These are phyloP conservation scores for Ibycter americanus DNA, from an alignment of 2,797 vertebrate genomes.

Conservation along the genomic window DNA sequence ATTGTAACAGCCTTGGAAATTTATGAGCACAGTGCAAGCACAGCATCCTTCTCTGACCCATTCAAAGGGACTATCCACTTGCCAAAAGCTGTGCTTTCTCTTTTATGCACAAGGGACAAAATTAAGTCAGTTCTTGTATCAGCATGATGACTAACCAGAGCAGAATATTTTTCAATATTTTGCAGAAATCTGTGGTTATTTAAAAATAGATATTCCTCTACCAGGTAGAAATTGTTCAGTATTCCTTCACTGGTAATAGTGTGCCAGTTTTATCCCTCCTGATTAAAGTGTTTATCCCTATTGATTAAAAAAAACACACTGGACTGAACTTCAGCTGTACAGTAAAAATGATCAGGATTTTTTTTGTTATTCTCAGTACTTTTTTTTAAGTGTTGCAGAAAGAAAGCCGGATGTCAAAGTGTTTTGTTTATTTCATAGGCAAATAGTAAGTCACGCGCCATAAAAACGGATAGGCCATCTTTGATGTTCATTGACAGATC, in stretches of 20 bases:
- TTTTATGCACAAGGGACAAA: not conserved
- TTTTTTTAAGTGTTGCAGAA: not conserved
- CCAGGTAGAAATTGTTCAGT: not conserved
- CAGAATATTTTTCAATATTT: not conserved
- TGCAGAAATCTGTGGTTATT: not conserved
- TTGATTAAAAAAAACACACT: not conserved
- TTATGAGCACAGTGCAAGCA: not conserved
- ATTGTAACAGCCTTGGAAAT: not conserved
- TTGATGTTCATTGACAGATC: not conserved
- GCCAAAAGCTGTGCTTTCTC: not conserved
- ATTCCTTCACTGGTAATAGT: not conserved
- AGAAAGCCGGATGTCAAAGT: not conserved
- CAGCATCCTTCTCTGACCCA: not conserved
- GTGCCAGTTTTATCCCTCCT: not conserved
- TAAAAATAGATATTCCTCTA: not conserved
- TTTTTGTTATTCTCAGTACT: not conserved
- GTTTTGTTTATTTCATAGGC: constrained; percentile 8
- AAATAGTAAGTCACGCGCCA: not conserved
- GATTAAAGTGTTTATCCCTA: not conserved
- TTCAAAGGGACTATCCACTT: not conserved
- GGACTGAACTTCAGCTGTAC: not conserved
- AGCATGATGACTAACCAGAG: not conserved
- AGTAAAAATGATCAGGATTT: not conserved
- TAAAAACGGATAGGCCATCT: not conserved
- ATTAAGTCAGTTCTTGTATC: not conserved